Evolutionary conservation across 2,888 invertebrate species (phyloP), one percentile per base, ranked within the genome.

Genomic region (Diachrysia chrysitis): DNA sequence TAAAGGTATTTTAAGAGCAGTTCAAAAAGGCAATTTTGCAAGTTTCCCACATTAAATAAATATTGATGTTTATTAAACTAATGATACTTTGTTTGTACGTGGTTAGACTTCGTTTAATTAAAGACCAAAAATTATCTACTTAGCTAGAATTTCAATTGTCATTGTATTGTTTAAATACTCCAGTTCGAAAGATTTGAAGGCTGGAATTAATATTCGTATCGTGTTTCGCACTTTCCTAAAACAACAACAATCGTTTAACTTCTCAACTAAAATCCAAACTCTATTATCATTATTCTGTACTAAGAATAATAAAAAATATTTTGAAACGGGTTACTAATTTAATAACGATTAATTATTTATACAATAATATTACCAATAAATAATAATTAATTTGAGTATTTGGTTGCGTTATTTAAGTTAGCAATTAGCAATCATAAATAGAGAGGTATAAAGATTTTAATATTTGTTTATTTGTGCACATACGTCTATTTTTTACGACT

Each of bases 171-270:
- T 21, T 12, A 51, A 51, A 51, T 51, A 51, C 48, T 51, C 21
- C 48, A 12, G 12, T 19, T 21, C 69, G 70, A 64, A 48, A 32
- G n/a, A 63, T 71, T 65, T 58, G 62, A 63, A 58, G 63, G 19
- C 51, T 66, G 53, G 53, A 70, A 78, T 82, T 71, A 78, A 63
- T 76, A 80, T 79, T 73, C 72, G 35, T 60, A 64, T 55, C 59
- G 65, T 68, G 69, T 62, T 63, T 56, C 66, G 58, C 42, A 42
- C n/a, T 42, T 58, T 51, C 37, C 56, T 63, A 37, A 60, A 74
- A 79, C 69, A 80, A 73, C 69, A 80, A 73, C 74, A 72, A 66
- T 60, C 60, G 66, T 63, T 57, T 19, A 78, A 78, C 77, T 79
- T 73, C 67, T 57, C 46, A 14, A 54, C 46, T 58, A 21, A 58